Base-by-base conservation (phyloP, 1,140 invertebrate species). In the Pachyrhynchus sulphureomaculatus region DNA sequence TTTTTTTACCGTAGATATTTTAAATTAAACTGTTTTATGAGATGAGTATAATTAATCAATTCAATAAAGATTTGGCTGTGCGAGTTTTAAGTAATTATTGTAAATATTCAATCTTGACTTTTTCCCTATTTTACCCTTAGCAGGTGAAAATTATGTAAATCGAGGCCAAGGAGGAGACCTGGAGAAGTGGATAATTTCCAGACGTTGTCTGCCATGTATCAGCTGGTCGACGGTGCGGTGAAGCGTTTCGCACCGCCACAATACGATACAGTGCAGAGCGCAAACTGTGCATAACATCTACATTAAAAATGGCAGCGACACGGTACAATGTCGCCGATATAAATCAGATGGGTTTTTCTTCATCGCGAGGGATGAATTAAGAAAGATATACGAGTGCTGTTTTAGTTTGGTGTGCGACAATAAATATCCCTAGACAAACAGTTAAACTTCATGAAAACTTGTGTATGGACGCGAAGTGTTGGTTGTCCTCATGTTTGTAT, bases 221-320 rank as follows among this genome's bases (percentile, higher is more conserved):
- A 59, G 47, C 20, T 23, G 47, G 13, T 49, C 45, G 36, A 26
- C 56, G 47, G 56, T 37, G 56, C 56, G 56, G 20, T 42, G 56
- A 36, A 48, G 45, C 56, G 47, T 49, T 59, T 59, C 47, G 23
- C 13, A 33, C 45, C 56, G 56, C 33, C 41, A 56, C 53, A 56
- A 56, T 56, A 51, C 47, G 56, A 59, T 59, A 59, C 56, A 49
- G 24, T 51, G 56, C 56, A 51, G 56, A 51, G 33, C 13, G 47
- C 47, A 59, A 59, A 59, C 56, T 59, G 56, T 59, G 56, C 47
- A 59, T 59, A 59, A 59, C 56, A 42, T 59, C 47, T 21, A 49
- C 45, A 51, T 59, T 59, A 51, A 59, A 59, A 59, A 59, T 59
- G 56, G 56, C 56, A 47, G 8, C 47, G 56, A 49, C 47, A 51